These are phyloP conservation scores for Aricia agestis DNA, from an alignment of 1,140 invertebrate species.

Conservation along the genomic window DNA sequence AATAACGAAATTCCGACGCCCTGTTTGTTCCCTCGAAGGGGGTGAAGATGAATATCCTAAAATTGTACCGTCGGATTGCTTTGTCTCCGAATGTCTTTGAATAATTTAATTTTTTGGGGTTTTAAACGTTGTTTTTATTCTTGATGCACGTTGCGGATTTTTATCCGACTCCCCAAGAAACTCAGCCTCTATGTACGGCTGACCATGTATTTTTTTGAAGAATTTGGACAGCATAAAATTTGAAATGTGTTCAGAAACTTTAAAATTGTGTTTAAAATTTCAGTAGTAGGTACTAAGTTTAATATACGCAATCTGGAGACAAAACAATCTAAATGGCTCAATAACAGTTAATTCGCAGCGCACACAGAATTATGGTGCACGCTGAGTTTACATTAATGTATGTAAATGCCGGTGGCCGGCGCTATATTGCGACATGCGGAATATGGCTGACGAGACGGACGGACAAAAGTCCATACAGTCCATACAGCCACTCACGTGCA, in stretches of 20 bases:
- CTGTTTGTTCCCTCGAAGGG: constrained; percentile 67
- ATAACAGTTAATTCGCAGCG: constrained; percentile 73
- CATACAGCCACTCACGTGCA: constrained; percentile 55
- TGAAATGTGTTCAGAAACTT: too few species aligned
- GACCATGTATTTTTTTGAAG: too few species aligned
- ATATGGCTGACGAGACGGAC: constrained; percentile 68
- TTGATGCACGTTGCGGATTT: too few species aligned
- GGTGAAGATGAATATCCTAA: constrained; percentile 69
- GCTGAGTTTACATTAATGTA: constrained; percentile 69
- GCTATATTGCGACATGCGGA: constrained; percentile 72
- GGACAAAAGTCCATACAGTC: constrained; percentile 67
- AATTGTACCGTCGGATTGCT: constrained; percentile 46
- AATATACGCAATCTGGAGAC: constrained; percentile 37
- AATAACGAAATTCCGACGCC: constrained; percentile 74
- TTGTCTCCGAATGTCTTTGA: constrained; percentile 27
- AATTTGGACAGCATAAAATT: too few species aligned
- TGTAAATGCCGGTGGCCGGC: constrained; percentile 70
- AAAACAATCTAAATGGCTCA: constrained; percentile 65
- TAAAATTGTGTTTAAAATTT: too few species aligned
- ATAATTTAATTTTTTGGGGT: not conserved
- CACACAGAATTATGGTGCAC: constrained; percentile 60
- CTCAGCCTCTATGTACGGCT: too few species aligned
- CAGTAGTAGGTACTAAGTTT: too few species aligned
- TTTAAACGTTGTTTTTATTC: too few species aligned
- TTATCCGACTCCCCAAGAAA: too few species aligned